These are phyloP conservation scores for Holacanthella duospinosa DNA, from an alignment of 2,888 invertebrate species.

Conservation along the genomic window DNA sequence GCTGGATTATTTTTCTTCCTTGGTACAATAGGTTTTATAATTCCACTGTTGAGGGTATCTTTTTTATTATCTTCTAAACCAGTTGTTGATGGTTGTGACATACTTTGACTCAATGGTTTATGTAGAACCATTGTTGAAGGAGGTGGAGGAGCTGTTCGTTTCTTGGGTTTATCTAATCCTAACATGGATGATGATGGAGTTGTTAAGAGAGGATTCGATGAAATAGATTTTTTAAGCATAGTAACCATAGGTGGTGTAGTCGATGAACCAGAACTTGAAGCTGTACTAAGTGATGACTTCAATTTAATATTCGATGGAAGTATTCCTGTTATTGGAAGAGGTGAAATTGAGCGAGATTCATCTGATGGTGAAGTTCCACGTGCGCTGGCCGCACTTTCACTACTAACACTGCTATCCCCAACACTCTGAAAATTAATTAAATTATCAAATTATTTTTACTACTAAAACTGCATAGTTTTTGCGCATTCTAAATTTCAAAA, in stretches of 20 bases:
- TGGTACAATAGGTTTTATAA: conserved; percentile 16
- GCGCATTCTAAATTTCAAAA: no score
- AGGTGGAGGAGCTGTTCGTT: conserved; percentile 36
- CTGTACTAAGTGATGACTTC: conserved; percentile 7
- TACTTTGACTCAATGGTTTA: not conserved
- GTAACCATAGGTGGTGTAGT: not conserved
- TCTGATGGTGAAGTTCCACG: conserved; percentile 52
- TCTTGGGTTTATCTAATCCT: conserved; percentile 29
- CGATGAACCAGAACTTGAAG: not conserved
- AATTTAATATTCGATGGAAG: not conserved
- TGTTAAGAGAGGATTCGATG: conserved; percentile 25
- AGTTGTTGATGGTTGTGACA: conserved; percentile 22
- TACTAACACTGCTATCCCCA: conserved; percentile 45
- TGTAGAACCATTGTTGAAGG: conserved; percentile 29
- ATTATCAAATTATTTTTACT: conserved; percentile 2
- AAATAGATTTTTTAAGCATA: not conserved
- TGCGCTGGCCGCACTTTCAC: conserved; percentile 46
- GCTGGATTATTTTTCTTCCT: conserved; percentile 34
- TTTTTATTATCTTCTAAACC: conserved; percentile 10
- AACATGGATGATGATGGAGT: no score
- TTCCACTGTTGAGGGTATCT: not conserved
- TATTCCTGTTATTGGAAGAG: conserved; percentile 29
- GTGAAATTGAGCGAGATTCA: conserved; percentile 41
- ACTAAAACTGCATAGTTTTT: no score
- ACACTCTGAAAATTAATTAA: conserved; percentile 38